Base-by-base conservation (phyloP, 2,888 invertebrate genomes). In the Zygothrica quintamaculata region DNA sequence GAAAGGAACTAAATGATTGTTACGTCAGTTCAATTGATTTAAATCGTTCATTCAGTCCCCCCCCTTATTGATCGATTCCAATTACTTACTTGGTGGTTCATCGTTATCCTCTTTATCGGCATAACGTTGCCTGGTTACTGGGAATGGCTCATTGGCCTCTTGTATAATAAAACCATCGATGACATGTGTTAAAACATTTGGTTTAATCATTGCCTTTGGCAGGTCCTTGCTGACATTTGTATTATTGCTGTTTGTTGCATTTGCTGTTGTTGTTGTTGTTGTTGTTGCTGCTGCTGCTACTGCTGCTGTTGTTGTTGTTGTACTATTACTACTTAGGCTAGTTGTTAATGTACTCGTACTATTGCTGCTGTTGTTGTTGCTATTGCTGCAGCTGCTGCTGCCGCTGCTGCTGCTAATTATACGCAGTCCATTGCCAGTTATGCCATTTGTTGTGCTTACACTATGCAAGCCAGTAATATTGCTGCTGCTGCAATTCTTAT, bases 161-260 rank as follows among this genome's bases (percentile, higher is more conserved):
- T 98, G 98, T 75, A 99, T 98, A 5, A 99, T 96, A 90, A 97
- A 98, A 48, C 98, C 98, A 90, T 98, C 98, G 67, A 99, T 98
- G 16, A 98, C 97, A 90, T 99, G 99, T 0, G 98, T 98, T 48
- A 99, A 92, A 5, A 99, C 97, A 89, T 98, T 97, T 0, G 98
- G 98, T 90, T 98, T 98, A 9, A 98, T 97, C 94, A 98, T 95
- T 1, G 97, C 98, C 90, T 97, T 96, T 12, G 96, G 96, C 31
- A 96, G 92, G 89, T 88, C 90, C 50, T 87, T 91, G 57, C 89
- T 92, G 57, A n/a, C n/a, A n/a, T n/a, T n/a, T n/a, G n/a, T n/a
- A n/a, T n/a, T n/a, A n/a, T 34, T 81, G n/a, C 85, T 84, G 16
- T n/a, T n/a, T n/a, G n/a, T n/a, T n/a, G n/a, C n/a, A 86, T n/a